Evolutionary conservation across 2,797 vertebrate genomes (phyloP).

Genomic region (Chelmon rostratus): DNA sequence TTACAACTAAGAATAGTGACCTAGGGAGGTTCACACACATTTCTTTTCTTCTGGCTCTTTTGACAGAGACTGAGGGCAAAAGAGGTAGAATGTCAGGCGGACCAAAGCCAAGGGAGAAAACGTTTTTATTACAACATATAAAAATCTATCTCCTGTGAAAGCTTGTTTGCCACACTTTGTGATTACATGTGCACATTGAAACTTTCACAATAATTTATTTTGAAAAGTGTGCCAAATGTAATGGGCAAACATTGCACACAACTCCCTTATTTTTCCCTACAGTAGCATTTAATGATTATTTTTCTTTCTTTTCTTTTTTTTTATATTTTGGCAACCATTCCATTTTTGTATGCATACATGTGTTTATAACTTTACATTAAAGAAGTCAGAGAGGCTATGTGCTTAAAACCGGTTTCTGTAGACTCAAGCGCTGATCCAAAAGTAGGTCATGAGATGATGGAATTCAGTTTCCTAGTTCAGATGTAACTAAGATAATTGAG

Average conservation of each 20-base stretch:
- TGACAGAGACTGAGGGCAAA: neutral
- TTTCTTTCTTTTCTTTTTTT: neutral
- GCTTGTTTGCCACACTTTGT: neutral
- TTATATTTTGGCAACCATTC: neutral
- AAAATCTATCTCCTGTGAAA: too few species aligned
- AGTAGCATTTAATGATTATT: neutral
- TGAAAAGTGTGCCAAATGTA: neutral
- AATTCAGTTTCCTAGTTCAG: conserved; percentile 4
- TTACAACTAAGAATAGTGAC: conserved; percentile 51
- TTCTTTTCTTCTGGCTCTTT: conserved; percentile 11
- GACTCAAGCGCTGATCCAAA: conserved; percentile 3
- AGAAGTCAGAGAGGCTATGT: neutral
- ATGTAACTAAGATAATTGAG: neutral
- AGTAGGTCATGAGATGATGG: conserved; percentile 9
- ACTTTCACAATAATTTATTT: conserved; percentile 1
- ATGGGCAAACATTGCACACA: neutral
- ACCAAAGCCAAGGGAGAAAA: neutral
- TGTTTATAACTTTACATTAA: conserved; percentile 5
- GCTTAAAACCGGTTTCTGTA: neutral
- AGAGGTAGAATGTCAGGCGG: conserved; percentile 8
- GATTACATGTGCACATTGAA: neutral
- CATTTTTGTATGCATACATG: neutral
- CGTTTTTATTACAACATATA: too few species aligned
- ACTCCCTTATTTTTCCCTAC: neutral
- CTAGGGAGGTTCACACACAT: conserved; percentile 36